Evolutionary conservation across 1,140 invertebrate genomes (phyloP).

Genomic region (Homarus americanus): DNA sequence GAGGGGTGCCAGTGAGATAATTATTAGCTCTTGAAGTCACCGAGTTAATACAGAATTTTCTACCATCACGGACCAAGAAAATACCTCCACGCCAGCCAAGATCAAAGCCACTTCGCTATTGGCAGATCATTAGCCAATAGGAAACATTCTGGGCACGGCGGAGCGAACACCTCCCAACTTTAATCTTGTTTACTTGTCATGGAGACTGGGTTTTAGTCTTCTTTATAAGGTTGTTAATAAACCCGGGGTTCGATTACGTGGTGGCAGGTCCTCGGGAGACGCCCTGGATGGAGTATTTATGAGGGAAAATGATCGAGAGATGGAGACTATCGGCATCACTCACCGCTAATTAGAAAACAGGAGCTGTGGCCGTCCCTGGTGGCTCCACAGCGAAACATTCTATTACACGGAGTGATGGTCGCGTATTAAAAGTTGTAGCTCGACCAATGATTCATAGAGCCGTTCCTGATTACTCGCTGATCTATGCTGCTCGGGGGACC

Average conservation of each 20-base stretch:
- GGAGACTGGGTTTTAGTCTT: neutral
- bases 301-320: neutral
- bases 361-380: constrained; percentile 30
- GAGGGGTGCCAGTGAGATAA: neutral
- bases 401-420: constrained; percentile 68
- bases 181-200: neutral
- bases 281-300: neutral
- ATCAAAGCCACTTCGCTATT: constrained; percentile 24
- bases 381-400: constrained; percentile 57
- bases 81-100: neutral
- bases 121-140: constrained; percentile 16
- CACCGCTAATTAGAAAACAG: constrained; percentile 54
- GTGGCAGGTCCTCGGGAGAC: neutral
- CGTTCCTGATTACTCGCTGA: constrained; percentile 67
- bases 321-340: neutral
- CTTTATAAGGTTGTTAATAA: neutral
- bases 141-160: neutral
- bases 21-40: neutral
- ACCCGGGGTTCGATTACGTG: neutral
- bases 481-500: constrained; percentile 64
- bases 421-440: constrained; percentile 66
- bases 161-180: neutral
- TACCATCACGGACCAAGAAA: constrained; percentile 8
- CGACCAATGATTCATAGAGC: constrained; percentile 68
- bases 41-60: neutral